Evolutionary conservation across 2,888 invertebrate species (phyloP), one percentile per base, ranked within the genome.

Genomic region (Leucophora obtusa): DNA sequence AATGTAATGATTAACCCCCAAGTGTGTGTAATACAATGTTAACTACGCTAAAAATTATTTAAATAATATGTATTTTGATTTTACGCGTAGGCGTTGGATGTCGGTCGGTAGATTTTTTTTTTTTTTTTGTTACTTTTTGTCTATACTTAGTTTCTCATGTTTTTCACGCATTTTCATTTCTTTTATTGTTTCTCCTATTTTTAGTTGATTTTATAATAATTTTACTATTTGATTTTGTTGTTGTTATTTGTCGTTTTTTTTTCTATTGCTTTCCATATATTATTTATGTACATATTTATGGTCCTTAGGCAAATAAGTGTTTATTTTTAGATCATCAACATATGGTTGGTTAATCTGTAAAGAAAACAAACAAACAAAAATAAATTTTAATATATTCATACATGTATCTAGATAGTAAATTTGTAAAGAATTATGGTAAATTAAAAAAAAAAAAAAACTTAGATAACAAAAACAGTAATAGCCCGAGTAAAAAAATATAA

Each of bases 291-390:
- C 14, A 11, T 38, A 60, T 60, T 47, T 60, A 47, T 47, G 51
- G 8, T 33, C 18, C 15, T 18, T 18, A 11, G 59, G 35, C 28
- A 59, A 35, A 59, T 38, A 18, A 43, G 28, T 56, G 3, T 35
- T 11, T 47, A 51, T 51, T 33, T 28, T 33, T 58, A 47, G 14
- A 50, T 69, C 47, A 24, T 50, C 28, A 33, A 35, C 47, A 58
- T 69, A 56, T 69, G 58, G 38, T 69, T 69, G 17, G 28, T 28
- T 56, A 69, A 43, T 43, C 43, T 17, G 43, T 18, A 56, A 14
- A 50, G 43, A 50, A 51, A 17, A 33, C 2, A 47, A 11, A 21
- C 6, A 59, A 47, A n/a, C n/a, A 47, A 14, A 47, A 47, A 47
- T 47, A 47, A 38, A 38, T 14, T 38, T 11, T 11, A 24, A 28